phyloP scores from a whole-genome alignment of 2,797 vertebrate species.

The Myotis planiceps region DNA sequence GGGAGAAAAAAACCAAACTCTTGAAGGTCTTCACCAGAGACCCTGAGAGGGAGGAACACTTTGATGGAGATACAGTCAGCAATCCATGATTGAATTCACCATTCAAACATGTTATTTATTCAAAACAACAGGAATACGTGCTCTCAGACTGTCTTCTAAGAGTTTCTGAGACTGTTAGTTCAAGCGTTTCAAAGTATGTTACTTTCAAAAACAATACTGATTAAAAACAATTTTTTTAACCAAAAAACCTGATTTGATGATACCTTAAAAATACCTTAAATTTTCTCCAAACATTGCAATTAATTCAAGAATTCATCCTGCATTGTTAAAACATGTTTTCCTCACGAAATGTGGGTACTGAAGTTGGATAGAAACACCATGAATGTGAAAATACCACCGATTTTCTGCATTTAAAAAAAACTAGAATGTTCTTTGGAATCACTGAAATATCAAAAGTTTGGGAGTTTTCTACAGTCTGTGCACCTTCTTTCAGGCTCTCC shows the following conservation, averaged over 20 bases:
- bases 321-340: constrained; percentile 84
- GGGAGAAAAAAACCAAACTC: constrained; percentile 80
- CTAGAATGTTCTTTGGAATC: constrained; percentile 89
- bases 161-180: constrained; percentile 80
- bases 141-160: constrained; percentile 80
- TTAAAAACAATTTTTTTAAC: constrained; percentile 83
- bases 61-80: constrained; percentile 79
- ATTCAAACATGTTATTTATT: constrained; percentile 80
- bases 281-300: constrained; percentile 83
- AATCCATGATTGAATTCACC: constrained; percentile 82
- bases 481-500: constrained; percentile 79
- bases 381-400: constrained; percentile 86
- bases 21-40: constrained; percentile 79
- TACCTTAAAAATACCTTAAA: constrained; percentile 87
- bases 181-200: constrained; percentile 81
- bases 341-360: constrained; percentile 85
- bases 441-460: constrained; percentile 82
- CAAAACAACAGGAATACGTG: constrained; percentile 81
- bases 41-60: constrained; percentile 83
- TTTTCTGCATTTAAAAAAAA: constrained; percentile 84
- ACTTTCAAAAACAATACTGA: constrained; percentile 84
- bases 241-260: constrained; percentile 84
- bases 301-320: constrained; percentile 84
- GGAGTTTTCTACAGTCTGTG: constrained; percentile 81
- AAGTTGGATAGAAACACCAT: constrained; percentile 86